Percentiles rank a stretch among this genome's conserved stretches.
These are phyloP conservation scores for Xanthorhoe spadicearia DNA, from an alignment of 2,888 invertebrate genomes.

Conservation along the genomic window DNA sequence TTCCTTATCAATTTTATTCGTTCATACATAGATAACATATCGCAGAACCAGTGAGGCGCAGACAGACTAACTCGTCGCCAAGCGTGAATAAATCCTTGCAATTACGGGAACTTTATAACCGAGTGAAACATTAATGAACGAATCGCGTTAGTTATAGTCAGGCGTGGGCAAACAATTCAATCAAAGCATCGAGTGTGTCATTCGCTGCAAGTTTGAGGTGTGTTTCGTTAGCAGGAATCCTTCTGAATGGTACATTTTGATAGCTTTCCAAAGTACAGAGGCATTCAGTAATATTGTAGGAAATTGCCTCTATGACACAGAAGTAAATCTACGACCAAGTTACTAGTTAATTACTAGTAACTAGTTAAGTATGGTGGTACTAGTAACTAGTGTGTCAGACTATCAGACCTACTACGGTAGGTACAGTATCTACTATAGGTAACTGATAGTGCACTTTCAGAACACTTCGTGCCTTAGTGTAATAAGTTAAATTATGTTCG, in stretches of 20 bases:
- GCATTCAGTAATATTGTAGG: neutral
- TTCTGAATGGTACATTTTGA: neutral
- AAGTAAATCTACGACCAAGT: too few relatives aligned
- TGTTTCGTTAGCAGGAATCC: slow-evolving; percentile 18
- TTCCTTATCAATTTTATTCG: slow-evolving; percentile 21
- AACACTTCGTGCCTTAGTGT: too few relatives aligned
- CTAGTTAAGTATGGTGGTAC: too few relatives aligned
- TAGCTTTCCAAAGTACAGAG: neutral
- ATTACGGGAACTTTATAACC: slow-evolving; percentile 49
- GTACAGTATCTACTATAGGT: too few relatives aligned
- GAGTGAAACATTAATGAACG: slow-evolving; percentile 60
- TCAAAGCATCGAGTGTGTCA: slow-evolving; percentile 57
- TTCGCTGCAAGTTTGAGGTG: slow-evolving; percentile 41
- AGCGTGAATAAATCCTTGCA: slow-evolving; percentile 45
- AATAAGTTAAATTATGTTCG: too few relatives aligned
- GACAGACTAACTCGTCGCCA: slow-evolving; percentile 29
- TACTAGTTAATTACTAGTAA: too few relatives aligned
- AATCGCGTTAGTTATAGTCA: slow-evolving; percentile 55
- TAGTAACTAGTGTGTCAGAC: too few relatives aligned
- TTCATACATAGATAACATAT: slow-evolving; percentile 19
- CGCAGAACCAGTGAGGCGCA: slow-evolving; percentile 26
- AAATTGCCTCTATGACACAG: neutral
- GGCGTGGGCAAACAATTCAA: slow-evolving; percentile 59
- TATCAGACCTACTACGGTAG: too few relatives aligned
- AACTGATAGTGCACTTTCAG: too few relatives aligned